Conservation (phyloP, 2,797 vertebrate genomes). For the Schizopygopsis malacanthus region DNA sequence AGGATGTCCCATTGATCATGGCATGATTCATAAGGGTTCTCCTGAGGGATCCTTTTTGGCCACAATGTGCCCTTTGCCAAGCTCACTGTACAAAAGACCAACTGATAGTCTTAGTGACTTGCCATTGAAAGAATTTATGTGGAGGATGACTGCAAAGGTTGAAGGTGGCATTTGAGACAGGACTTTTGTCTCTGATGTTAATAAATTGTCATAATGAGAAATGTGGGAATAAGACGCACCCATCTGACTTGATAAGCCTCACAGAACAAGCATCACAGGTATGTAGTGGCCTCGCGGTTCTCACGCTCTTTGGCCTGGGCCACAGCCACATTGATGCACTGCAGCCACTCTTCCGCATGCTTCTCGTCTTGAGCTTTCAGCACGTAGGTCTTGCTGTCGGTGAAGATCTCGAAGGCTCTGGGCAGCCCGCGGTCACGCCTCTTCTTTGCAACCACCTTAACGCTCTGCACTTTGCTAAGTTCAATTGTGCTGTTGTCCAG, state of each 20-base stretch:
- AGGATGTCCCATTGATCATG: not conserved
- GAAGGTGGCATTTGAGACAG: not conserved
- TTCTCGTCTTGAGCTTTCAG: conserved; percentile 93
- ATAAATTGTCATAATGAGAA: not conserved
- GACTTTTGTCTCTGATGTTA: not conserved
- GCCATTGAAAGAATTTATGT: not conserved
- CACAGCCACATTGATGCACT: conserved; percentile 92
- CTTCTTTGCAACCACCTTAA: conserved; percentile 88
- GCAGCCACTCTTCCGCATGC: conserved; percentile 91
- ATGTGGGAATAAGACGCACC: not conserved
- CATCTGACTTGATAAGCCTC: not conserved
- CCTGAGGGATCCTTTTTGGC: not conserved
- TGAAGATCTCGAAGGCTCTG: conserved; percentile 96
- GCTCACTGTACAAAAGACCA: not conserved
- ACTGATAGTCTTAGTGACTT: not conserved
- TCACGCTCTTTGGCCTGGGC: conserved; percentile 90
- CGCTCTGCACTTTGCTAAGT: conserved; percentile 96
- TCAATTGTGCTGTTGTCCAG: conserved; percentile 90
- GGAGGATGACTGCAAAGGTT: not conserved
- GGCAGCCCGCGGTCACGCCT: conserved; percentile 89
- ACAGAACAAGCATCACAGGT: conserved; percentile 70
- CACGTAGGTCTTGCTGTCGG: conserved; percentile 88
- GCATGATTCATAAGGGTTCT: not conserved
- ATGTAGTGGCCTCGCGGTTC: conserved; percentile 90
- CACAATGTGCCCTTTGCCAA: not conserved